phyloP scores from a whole-genome alignment of 2,888 invertebrate species.

The Scelioninae gen. 1 region DNA sequence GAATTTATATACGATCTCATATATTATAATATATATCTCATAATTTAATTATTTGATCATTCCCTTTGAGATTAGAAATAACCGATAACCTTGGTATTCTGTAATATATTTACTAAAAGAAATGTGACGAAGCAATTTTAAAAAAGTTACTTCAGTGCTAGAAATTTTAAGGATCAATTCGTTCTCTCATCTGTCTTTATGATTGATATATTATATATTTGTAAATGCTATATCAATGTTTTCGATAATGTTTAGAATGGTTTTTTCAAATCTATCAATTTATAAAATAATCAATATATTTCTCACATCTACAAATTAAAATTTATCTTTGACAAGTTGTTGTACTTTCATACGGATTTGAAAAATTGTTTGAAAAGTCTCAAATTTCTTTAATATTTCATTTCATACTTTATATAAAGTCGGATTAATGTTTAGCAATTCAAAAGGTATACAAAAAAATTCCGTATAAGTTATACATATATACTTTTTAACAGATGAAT shows the following conservation, averaged over 20 bases:
- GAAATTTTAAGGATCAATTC: conserved; percentile 5
- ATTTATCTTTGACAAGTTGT: conserved; percentile 7
- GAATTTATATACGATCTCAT: too few species aligned
- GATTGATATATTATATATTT: conserved; percentile 12
- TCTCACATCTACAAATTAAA: neutral
- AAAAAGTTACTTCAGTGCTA: neutral
- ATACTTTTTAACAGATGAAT: neutral
- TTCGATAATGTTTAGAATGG: neutral
- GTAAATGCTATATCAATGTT: neutral
- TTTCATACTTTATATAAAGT: neutral
- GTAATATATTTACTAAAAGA: neutral
- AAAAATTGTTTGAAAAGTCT: neutral
- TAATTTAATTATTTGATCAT: too few species aligned
- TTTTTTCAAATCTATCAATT: conserved; percentile 27
- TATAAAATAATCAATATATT: conserved; percentile 13
- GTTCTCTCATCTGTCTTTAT: conserved; percentile 11
- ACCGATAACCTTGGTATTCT: too few species aligned
- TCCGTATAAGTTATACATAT: too few species aligned
- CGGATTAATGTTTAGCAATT: too few species aligned
- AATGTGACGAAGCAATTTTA: neutral
- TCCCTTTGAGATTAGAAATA: too few species aligned
- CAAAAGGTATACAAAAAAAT: too few species aligned
- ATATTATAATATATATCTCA: too few species aligned
- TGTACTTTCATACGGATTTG: neutral
- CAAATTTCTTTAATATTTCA: neutral